Evolutionary conservation across 2,888 invertebrate species (phyloP), one percentile per base, ranked within the genome.

Genomic region (Axea sp.): DNA sequence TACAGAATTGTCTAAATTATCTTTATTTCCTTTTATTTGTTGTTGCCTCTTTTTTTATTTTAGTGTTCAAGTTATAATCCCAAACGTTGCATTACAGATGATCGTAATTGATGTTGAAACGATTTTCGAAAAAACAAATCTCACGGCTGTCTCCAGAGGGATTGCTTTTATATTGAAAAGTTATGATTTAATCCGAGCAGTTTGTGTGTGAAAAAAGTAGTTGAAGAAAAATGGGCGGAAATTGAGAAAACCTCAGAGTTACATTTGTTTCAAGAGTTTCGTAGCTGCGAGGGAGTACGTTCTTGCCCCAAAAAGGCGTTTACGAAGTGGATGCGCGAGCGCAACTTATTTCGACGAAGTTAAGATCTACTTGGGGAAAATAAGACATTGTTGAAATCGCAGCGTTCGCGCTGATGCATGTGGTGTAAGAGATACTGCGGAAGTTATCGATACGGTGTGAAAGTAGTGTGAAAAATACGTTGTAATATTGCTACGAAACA

Each of bases 141-240:
- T 3, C 39, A 49, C 3, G 1, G 8, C 22, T 17, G 2, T 14
- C 1, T 45, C 15, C 26, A 2, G 19, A 26, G 22, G 35, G 30
- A 45, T 45, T 33, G 30, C 55, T 47, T 45, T 65, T 67, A 39
- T 57, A 49, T 49, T 57, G 57, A 67, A 67, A 67, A 67, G 57
- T 67, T 67, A 57, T 57, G 67, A 67, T 57, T 57, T 67, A 67
- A 67, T 67, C 67, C 31, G 5, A 30, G 26, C 47, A 57, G 39
- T 47, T 67, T 57, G 57, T 37, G 33, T 11, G 8, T 24, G 7
- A 30, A 51, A 60, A 57, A 57, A 47, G 55, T 47, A 57, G 39
- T 47, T 33, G 39, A 39, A 47, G 67, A 47, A 47, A 67, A 47
- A 57, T 67, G 57, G 24, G 26, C 26, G 9, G 30, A 53, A 33